phyloP scores from a whole-genome alignment of 1,140 invertebrate species.

The Papilio polyxenes region DNA sequence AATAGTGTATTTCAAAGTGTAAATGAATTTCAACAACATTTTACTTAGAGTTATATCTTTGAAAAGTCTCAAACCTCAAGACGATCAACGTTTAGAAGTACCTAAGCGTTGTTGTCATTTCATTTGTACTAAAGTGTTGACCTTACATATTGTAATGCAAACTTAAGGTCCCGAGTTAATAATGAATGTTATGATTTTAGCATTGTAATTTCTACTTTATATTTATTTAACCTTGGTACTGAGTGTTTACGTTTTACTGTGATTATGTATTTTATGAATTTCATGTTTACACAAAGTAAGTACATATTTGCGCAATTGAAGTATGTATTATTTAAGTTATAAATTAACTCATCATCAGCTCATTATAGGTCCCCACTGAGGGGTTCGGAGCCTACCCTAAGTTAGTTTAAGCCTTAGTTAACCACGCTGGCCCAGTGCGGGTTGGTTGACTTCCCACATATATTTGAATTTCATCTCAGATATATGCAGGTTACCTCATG shows the following conservation, averaged over 20 bases:
- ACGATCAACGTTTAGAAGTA: not conserved
- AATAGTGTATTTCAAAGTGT: not conserved
- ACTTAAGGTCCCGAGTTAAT: not conserved
- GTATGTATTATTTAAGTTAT: no score
- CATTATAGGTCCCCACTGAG: no score
- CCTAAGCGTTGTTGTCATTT: not conserved
- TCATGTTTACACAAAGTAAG: not conserved
- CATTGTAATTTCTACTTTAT: not conserved
- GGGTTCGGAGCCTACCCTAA: no score
- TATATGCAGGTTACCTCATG: no score
- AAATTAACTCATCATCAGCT: no score
- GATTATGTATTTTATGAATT: not conserved
- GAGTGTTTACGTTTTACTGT: no score
- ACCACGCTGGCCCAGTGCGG: no score
- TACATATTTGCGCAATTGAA: not conserved
- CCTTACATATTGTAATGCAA: conserved; percentile 11
- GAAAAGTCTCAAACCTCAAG: not conserved
- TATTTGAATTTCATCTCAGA: not conserved
- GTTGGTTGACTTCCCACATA: no score
- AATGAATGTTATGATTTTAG: not conserved
- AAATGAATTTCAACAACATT: not conserved
- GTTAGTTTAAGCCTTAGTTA: no score
- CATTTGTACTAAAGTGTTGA: not conserved
- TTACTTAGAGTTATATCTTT: conserved; percentile 3
- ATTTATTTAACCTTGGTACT: not conserved